Percentiles rank a stretch among this genome's conserved stretches.
These are phyloP conservation scores for Drosophila anomalata DNA, from an alignment of 2,888 invertebrate genomes.

Conservation along the genomic window DNA sequence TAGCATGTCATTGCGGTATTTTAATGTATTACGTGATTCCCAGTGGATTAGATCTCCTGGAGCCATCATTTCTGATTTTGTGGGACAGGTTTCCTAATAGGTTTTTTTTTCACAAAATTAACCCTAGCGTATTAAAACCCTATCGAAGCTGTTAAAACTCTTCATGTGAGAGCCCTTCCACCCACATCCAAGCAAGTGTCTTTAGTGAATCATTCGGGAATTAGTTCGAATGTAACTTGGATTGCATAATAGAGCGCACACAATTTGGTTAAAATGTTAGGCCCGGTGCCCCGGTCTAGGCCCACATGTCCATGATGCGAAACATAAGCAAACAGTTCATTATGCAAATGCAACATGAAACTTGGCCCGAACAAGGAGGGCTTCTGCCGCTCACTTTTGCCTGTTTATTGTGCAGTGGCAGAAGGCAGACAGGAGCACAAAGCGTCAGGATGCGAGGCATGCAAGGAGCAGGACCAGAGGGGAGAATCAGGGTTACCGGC, in stretches of 20 bases:
- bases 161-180: conserved; percentile 4
- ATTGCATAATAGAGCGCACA: conserved; percentile 58
- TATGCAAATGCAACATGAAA: conserved; percentile 74
- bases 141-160: background rate
- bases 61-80: conserved; percentile 7
- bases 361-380: conserved; percentile 30
- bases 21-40: conserved; percentile 42
- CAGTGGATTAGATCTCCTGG: conserved; percentile 7
- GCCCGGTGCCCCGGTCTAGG: conserved; percentile 15
- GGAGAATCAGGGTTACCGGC: conserved; percentile 10
- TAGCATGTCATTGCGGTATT: conserved; percentile 25
- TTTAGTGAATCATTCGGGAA: conserved; percentile 39
- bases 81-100: background rate
- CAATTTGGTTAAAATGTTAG: conserved; percentile 69
- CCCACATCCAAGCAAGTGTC: conserved; percentile 6
- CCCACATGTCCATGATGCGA: conserved; percentile 48
- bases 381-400: conserved; percentile 66
- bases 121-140: background rate
- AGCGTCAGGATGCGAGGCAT: conserved; percentile 38
- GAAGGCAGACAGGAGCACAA: conserved; percentile 59
- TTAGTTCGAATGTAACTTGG: conserved; percentile 32
- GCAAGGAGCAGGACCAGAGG: conserved; percentile 6
- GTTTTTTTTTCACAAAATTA: background rate
- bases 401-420: conserved; percentile 70
- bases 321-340: conserved; percentile 65